Percentiles rank a stretch among this genome's conserved stretches.
These are phyloP conservation scores for Atta colombica DNA, from an alignment of 1,140 invertebrate species.

Conservation along the genomic window DNA sequence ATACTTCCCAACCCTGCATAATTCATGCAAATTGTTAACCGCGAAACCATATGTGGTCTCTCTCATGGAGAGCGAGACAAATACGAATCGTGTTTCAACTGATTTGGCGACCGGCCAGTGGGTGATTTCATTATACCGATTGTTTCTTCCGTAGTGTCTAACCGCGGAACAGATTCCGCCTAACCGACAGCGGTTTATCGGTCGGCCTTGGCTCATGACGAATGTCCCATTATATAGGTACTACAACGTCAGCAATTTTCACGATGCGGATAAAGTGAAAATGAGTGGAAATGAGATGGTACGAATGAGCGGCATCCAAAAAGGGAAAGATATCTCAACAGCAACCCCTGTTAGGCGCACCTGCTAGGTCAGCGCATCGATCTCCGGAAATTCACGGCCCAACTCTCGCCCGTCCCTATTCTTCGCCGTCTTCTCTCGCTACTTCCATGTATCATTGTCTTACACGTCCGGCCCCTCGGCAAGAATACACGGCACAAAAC, in stretches of 20 bases:
- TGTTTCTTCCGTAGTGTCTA: constrained; percentile 52
- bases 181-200: constrained; percentile 19
- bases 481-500: constrained; percentile 51
- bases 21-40: constrained; percentile 27
- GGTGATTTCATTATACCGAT: constrained; percentile 46
- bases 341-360: constrained; percentile 4
- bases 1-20: not conserved
- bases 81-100: not conserved
- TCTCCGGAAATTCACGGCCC: constrained; percentile 52
- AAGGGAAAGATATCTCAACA: constrained; percentile 51
- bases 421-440: constrained; percentile 22
- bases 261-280: not conserved
- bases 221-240: not conserved
- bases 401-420: constrained; percentile 32
- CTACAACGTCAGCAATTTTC: constrained; percentile 43
- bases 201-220: constrained; percentile 25
- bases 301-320: constrained; percentile 1
- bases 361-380: constrained; percentile 61
- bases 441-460: constrained; percentile 48
- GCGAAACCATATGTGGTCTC: not conserved
- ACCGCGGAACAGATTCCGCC: constrained; percentile 39
- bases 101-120: constrained; percentile 29
- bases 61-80: not conserved
- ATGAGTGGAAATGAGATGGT: not conserved
- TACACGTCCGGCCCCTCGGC: constrained; percentile 42